Base-by-base conservation (phyloP, 2,888 invertebrate species). In the Cybosia mesomella region DNA sequence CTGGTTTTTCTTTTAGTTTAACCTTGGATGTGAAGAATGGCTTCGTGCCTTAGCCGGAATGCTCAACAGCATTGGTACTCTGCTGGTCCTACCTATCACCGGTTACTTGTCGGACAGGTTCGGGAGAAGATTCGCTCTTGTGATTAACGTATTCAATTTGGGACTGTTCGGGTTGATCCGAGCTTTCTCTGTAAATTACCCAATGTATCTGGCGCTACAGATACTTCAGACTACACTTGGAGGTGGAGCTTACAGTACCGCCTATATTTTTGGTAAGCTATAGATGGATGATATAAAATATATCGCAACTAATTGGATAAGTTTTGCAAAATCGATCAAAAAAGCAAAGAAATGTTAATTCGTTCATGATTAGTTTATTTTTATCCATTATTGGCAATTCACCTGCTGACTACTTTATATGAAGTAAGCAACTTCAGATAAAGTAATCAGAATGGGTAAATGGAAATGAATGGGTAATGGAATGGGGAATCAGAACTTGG, bases 11-110 rank as follows among this genome's bases (percentile, higher is more conserved):
- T 79, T 91, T 91, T 84, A 97, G 97, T 97, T 96, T 83, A 92
- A 95, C 77, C 87, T 97, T 7, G 96, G 96, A 18, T 97, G 97
- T 76, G 94, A 96, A 66, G 95, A 96, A 73, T 97, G 97, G 97
- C 96, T 96, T 81, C 91, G 97, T 62, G 95, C 97, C 0, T 84
- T 97, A 72, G 96, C 97, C 3, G 97, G 97, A 1, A 97, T 97
- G 1, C 90, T 97, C 4, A 96, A 96, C 88, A 97, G 96, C 80
- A 89, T 96, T 61, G 97, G 97, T 2, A 96, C 96, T 69, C 95
- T 97, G 72, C 89, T 97, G 66, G 96, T 96, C 10, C 91, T 97
- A 70, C 96, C 97, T 0, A 89, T 97, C 70, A 96, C 96, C 0
- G 97, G 97, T 39, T 95, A 95, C 74, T 83, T 97, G 49, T 97